phyloP scores from a whole-genome alignment of 2,888 invertebrate species.

The Formica aserva region DNA sequence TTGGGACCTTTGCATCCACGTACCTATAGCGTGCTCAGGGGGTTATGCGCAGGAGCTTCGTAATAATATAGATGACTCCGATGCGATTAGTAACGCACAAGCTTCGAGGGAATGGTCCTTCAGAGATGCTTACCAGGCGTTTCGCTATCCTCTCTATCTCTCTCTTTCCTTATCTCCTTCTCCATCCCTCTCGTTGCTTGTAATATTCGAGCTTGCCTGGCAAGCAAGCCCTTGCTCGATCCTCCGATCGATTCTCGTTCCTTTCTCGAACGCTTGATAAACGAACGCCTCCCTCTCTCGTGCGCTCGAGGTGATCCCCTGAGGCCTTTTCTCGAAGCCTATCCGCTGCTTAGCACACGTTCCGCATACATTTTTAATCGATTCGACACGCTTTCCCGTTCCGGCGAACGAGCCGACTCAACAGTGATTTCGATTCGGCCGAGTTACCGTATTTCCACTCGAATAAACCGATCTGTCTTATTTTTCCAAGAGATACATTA shows the following conservation, averaged over 20 bases:
- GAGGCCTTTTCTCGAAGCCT: slow-evolving; percentile 73
- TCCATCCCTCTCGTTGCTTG: slow-evolving; percentile 60
- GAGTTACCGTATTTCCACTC: background rate
- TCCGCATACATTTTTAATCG: slow-evolving; percentile 80
- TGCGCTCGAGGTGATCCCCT: slow-evolving; percentile 63
- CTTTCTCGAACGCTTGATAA: slow-evolving; percentile 30
- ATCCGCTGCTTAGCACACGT: slow-evolving; percentile 77
- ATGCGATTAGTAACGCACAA: slow-evolving; percentile 81
- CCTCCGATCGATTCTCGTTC: slow-evolving; percentile 35
- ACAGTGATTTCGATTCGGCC: slow-evolving; percentile 53
- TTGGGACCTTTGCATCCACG: slow-evolving; percentile 52
- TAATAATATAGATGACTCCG: slow-evolving; percentile 81
- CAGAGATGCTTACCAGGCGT: slow-evolving; percentile 82
- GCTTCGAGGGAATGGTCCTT: slow-evolving; percentile 78
- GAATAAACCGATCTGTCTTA: background rate
- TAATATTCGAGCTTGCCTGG: slow-evolving; percentile 66
- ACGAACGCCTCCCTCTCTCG: slow-evolving; percentile 37
- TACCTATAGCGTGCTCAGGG: slow-evolving; percentile 26
- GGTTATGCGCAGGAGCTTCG: slow-evolving; percentile 71
- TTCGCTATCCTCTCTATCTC: slow-evolving; percentile 61
- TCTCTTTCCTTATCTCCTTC: slow-evolving; percentile 49
- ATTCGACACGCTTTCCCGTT: slow-evolving; percentile 65
- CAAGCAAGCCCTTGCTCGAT: slow-evolving; percentile 52
- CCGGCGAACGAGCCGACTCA: slow-evolving; percentile 53
- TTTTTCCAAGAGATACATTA: background rate